These are phyloP conservation scores for Gibbula magus DNA, from an alignment of 2,888 invertebrate genomes.

Conservation along the genomic window DNA sequence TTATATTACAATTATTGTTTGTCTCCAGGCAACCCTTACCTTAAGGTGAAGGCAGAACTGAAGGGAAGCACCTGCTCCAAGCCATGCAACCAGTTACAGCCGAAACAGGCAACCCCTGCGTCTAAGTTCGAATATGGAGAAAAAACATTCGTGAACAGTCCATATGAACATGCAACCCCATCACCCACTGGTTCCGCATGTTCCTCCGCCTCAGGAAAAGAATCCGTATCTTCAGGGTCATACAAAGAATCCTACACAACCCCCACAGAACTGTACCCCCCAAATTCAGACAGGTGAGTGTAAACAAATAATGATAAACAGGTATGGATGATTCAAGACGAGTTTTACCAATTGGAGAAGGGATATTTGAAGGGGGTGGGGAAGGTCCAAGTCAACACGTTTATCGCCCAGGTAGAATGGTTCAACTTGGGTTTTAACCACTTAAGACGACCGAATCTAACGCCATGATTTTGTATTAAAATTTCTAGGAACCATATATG, in stretches of 20 bases:
- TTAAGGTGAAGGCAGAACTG: conserved; percentile 53
- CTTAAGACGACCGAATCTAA: no score
- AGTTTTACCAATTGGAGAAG: no score
- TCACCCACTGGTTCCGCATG: conserved; percentile 52
- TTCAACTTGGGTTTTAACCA: no score
- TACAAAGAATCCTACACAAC: conserved; percentile 29
- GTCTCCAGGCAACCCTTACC: conserved; percentile 51
- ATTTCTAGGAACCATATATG: no score
- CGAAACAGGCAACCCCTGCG: conserved; percentile 30
- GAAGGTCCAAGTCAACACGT: no score
- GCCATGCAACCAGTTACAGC: conserved; percentile 26
- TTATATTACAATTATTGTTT: no score
- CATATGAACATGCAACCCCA: conserved; percentile 46
- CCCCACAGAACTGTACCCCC: background rate
- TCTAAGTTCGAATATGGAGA: conserved; percentile 34
- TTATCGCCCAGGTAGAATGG: no score
- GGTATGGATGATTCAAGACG: no score
- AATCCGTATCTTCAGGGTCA: conserved; percentile 49
- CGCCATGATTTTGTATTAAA: no score
- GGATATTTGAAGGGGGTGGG: no score
- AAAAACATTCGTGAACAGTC: conserved; percentile 35
- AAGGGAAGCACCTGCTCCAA: conserved; percentile 47
- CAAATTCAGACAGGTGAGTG: background rate
- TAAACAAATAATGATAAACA: no score
- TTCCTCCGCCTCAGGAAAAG: conserved; percentile 52